These are phyloP conservation scores for Podilymbus podiceps DNA, from an alignment of 2,113 vertebrate genomes.

Conservation along the genomic window DNA sequence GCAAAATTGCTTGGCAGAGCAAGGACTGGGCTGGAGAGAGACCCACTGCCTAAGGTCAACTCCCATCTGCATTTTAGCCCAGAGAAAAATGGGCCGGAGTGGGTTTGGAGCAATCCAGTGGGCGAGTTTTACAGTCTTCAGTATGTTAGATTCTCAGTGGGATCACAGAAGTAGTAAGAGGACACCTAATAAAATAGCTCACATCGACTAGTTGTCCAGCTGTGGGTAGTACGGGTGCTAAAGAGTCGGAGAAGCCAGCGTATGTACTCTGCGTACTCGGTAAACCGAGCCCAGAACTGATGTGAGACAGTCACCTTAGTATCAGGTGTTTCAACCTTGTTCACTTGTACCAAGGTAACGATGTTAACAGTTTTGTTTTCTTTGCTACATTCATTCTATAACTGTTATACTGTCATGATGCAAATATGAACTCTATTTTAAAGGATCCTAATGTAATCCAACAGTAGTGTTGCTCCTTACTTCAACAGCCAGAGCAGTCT, in stretches of 20 bases:
- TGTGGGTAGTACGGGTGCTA: neutral
- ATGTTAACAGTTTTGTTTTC: neutral
- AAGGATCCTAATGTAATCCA: neutral
- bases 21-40: neutral
- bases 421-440: neutral
- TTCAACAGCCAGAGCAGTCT: neutral
- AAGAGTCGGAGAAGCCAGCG: neutral
- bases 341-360: neutral
- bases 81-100: neutral
- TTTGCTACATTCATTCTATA: neutral
- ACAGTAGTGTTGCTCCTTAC: neutral
- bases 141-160: neutral
- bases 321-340: neutral
- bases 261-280: neutral
- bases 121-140: neutral
- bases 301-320: fast-evolving
- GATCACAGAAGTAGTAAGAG: neutral
- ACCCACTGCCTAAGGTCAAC: neutral
- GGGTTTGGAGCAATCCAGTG: neutral
- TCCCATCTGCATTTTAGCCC: neutral
- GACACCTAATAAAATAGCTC: neutral
- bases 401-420: neutral
- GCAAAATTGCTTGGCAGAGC: neutral
- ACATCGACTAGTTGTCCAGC: neutral
- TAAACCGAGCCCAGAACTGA: neutral